phyloP scores from a whole-genome alignment of 1,140 invertebrate species.

The Drosophila neocordata region DNA sequence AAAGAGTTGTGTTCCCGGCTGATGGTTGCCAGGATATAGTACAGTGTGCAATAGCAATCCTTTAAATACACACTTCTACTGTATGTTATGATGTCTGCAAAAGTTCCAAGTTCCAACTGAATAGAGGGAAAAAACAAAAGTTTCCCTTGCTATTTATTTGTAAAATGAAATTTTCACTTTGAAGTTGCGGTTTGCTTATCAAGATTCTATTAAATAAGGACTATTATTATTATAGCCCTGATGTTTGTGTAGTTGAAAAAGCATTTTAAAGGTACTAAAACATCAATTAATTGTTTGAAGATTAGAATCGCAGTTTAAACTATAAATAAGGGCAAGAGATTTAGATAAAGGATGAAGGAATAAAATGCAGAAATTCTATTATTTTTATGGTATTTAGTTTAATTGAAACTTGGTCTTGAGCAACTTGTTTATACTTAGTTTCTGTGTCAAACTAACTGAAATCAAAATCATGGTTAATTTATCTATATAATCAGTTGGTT shows the following conservation, averaged over 20 bases:
- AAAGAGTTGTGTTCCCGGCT: background rate
- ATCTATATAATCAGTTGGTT: too few species aligned
- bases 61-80: background rate
- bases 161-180: conserved; percentile 6
- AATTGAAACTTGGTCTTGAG: too few species aligned
- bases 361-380: too few species aligned
- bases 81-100: background rate
- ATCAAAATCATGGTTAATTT: too few species aligned
- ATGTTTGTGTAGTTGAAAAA: background rate
- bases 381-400: too few species aligned
- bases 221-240: background rate
- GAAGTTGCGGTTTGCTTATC: background rate
- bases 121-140: background rate
- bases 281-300: background rate
- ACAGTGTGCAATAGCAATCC: background rate
- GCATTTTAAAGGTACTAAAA: background rate
- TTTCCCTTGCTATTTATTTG: background rate
- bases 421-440: too few species aligned
- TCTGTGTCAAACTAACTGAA: too few species aligned
- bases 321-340: background rate
- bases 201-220: background rate
- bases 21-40: background rate
- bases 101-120: background rate
- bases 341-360: background rate
- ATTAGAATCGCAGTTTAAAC: background rate